Conservation (phyloP, 2,113 vertebrate species). For the Rhinolophus ferrumequinum region DNA sequence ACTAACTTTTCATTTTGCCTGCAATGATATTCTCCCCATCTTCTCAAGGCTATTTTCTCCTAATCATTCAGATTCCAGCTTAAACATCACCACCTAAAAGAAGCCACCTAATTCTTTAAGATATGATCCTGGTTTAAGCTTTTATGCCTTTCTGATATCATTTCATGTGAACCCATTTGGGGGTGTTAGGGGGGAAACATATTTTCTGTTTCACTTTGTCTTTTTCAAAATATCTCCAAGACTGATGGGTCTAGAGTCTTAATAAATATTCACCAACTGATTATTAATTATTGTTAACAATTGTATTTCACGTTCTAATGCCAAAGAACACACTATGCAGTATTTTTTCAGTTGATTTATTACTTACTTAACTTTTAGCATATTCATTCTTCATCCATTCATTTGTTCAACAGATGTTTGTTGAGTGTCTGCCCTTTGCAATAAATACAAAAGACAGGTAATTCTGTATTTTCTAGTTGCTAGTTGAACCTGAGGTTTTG, state of each 20-base stretch:
- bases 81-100: background rate
- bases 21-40: background rate
- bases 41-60: background rate
- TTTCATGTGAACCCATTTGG: background rate
- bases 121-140: background rate
- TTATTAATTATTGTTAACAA: background rate
- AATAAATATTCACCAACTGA: background rate
- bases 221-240: background rate
- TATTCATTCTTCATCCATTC: background rate
- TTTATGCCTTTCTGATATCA: background rate
- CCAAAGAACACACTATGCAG: background rate
- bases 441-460: background rate
- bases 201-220: background rate
- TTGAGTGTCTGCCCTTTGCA: background rate
- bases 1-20: background rate
- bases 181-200: rapidly evolving
- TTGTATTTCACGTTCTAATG: background rate
- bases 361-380: background rate
- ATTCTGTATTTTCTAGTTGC: background rate
- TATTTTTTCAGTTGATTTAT: background rate
- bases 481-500: background rate
- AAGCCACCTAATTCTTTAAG: background rate
- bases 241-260: background rate
- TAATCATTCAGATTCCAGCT: background rate
- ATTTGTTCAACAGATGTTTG: background rate